A percentile compares a stretch with the other conserved stretches of the same genome.
phyloP scores from a whole-genome alignment of 2,888 invertebrate genomes.

The Diadromus collaris region DNA sequence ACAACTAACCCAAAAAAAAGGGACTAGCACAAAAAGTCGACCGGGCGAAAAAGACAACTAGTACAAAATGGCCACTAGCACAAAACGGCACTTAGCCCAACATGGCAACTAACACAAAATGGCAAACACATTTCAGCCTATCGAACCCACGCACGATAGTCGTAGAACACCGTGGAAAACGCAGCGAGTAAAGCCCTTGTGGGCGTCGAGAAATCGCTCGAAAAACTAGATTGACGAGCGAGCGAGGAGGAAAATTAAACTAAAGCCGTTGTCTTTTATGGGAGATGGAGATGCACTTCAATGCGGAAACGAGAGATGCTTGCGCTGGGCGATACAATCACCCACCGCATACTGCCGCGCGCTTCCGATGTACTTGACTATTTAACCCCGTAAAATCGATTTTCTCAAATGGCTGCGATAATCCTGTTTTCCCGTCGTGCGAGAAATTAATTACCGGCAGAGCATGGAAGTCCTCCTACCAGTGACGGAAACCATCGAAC shows the following conservation, averaged over 20 bases:
- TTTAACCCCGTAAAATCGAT: slow-evolving; percentile 45
- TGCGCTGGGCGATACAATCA: background rate
- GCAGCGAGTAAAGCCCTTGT: background rate
- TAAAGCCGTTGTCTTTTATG: background rate
- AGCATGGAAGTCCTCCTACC: slow-evolving; percentile 48
- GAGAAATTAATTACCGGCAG: slow-evolving; percentile 61
- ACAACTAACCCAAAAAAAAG: too few relatives aligned
- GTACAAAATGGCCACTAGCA: background rate
- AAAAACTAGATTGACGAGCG: slow-evolving; percentile 8
- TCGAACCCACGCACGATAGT: background rate
- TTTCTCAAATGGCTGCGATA: slow-evolving; percentile 58
- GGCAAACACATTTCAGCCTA: too few relatives aligned
- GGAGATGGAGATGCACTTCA: background rate
- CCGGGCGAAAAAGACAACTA: too few relatives aligned
- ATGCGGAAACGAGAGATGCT: background rate
- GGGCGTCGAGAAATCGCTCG: slow-evolving; percentile 8
- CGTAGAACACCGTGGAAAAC: background rate
- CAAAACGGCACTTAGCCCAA: background rate
- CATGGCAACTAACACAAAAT: background rate
- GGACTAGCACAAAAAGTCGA: background rate
- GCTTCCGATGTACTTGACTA: background rate
- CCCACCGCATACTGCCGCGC: background rate
- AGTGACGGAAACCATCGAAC: slow-evolving; percentile 13
- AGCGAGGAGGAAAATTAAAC: background rate
- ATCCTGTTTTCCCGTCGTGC: slow-evolving; percentile 60